Evolutionary conservation across 2,797 vertebrate genomes (phyloP).

Genomic region (Miichthys miiuy): DNA sequence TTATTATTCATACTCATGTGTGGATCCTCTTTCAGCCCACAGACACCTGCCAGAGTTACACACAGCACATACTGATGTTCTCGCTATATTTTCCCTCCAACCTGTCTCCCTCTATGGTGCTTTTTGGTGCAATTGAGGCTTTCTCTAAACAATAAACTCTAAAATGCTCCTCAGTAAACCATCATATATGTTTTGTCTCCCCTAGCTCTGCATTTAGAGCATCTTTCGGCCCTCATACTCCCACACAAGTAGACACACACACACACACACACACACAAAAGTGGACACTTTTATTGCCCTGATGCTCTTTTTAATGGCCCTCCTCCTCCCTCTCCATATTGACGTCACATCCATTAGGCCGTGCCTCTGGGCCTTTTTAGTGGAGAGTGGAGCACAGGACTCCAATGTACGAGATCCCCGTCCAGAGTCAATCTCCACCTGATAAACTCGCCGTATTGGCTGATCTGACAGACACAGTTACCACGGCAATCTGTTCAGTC

Average conservation of each 20-base stretch:
- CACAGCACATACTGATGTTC: slow-evolving; percentile 55
- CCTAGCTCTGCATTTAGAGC: slow-evolving; percentile 30
- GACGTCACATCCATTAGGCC: slow-evolving; percentile 80
- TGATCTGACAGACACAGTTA: slow-evolving; percentile 67
- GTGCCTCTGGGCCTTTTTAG: slow-evolving; percentile 79
- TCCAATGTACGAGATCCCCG: slow-evolving; percentile 55
- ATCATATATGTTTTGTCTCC: background rate
- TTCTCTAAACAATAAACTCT: slow-evolving; percentile 33
- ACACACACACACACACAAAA: slow-evolving; percentile 19
- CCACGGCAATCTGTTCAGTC: slow-evolving; percentile 66
- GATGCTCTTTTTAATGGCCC: slow-evolving; percentile 75
- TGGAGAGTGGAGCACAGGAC: slow-evolving; percentile 56
- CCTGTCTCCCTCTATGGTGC: slow-evolving; percentile 8
- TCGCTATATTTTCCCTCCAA: slow-evolving; percentile 13
- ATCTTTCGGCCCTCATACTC: slow-evolving; percentile 15
- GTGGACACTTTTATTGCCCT: slow-evolving; percentile 65
- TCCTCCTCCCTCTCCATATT: slow-evolving; percentile 64
- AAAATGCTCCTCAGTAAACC: slow-evolving; percentile 15
- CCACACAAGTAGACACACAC: slow-evolving; percentile 30
- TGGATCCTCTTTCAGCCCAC: slow-evolving; percentile 79
- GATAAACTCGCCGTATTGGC: slow-evolving; percentile 72
- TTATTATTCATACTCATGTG: slow-evolving; percentile 81
- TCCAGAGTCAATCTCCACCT: slow-evolving; percentile 75
- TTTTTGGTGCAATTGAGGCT: slow-evolving; percentile 17
- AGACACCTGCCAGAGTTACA: slow-evolving; percentile 73